Evolutionary conservation across 1,140 invertebrate species (phyloP).

Genomic region (Bombus sylvicola): DNA sequence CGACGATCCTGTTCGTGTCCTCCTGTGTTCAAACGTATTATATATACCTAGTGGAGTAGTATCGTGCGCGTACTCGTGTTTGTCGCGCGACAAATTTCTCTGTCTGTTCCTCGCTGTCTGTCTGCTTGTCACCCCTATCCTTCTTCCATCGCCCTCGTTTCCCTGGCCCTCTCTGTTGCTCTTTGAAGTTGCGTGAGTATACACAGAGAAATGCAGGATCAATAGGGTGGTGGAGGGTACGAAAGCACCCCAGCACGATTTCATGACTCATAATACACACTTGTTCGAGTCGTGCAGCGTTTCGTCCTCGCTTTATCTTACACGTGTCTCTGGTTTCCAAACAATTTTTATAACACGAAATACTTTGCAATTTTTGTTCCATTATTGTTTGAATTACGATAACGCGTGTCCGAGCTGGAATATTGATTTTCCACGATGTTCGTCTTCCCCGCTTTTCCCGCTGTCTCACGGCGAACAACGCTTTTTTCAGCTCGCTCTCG

Average conservation of each 20-base stretch:
- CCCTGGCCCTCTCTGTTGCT: constrained; percentile 9
- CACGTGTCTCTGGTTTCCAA: constrained; percentile 15
- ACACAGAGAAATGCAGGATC: constrained; percentile 75
- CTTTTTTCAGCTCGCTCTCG: constrained; percentile 8
- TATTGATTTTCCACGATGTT: constrained; percentile 49
- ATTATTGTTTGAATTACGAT: neutral
- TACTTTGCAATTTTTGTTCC: neutral
- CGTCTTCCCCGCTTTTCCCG: neutral
- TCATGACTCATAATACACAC: constrained; percentile 79
- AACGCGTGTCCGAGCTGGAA: neutral
- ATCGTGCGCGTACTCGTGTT: neutral
- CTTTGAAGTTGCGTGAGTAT: constrained; percentile 59
- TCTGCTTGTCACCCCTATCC: neutral
- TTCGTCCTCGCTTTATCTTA: neutral
- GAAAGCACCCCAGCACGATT: constrained; percentile 74
- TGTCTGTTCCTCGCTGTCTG: constrained; percentile 3
- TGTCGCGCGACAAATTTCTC: constrained; percentile 4
- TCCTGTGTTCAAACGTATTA: neutral
- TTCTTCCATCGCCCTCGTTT: neutral
- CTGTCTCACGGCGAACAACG: constrained; percentile 2
- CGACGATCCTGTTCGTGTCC: neutral
- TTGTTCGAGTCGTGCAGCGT: constrained; percentile 59
- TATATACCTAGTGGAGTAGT: neutral
- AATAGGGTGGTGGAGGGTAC: constrained; percentile 71
- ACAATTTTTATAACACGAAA: constrained; percentile 32